Base-by-base conservation (phyloP, 2,888 invertebrate genomes). In the Apamea anceps region DNA sequence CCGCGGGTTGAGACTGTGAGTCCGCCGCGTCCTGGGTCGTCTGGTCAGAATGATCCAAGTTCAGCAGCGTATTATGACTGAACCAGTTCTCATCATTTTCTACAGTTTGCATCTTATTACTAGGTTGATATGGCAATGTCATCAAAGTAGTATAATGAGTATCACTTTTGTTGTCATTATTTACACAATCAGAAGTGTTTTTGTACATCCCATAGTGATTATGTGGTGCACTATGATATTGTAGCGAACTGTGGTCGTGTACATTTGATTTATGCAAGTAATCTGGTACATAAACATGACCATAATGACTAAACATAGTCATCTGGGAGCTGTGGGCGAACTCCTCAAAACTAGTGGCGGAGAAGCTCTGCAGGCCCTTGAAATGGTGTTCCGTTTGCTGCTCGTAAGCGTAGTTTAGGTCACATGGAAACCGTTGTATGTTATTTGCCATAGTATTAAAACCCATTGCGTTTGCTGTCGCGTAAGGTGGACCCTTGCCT, bases 131-230 rank as follows among this genome's bases (percentile, higher is more conserved):
- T 95, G 97, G 95, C 88, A 98, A 97, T 79, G 98, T 97, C 95
- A 97, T 98, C 91, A 98, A 95, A 92, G 97, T 98, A 65, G 98
- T 98, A 94, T 98, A 98, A 88, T 95, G 94, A 90, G 98, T 97
- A 74, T 97, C 96, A 86, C 91, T 94, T 89, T 97, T 96, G 89
- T 93, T 96, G 90, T 98, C 98, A 86, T 93, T 91, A 90, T 94
- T 96, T 85, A 93, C 92, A 93, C 94, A 93, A 87, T 95, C 96
- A 73, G 93, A 86, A 80, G 92, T 91, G 88, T 93, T 95, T 92
- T 96, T 97, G 87, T 96, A 97, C 89, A 94, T 94, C 66, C 94
- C 94, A 86, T 97, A 97, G 89, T 95, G 95, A 81, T 94, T 95
- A 62, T 95, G 95, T 75, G 93, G 91, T 86, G 94, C 90, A 51